Evolutionary conservation across 2,797 vertebrate genomes (phyloP).

Genomic region (Anas bahamensis): DNA sequence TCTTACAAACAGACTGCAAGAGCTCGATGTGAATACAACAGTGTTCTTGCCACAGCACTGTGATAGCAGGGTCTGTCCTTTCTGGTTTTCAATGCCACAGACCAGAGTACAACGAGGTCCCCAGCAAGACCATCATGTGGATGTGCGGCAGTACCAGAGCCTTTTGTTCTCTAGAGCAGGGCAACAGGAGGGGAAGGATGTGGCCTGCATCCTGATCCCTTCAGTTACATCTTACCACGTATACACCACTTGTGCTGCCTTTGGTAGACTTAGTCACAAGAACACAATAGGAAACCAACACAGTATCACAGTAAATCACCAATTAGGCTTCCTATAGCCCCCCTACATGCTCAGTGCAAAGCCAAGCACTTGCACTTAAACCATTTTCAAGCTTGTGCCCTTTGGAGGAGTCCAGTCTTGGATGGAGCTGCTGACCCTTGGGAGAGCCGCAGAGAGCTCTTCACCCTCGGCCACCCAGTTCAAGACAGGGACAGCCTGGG

Average conservation of each 20-base stretch:
- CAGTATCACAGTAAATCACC: background rate
- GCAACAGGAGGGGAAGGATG: background rate
- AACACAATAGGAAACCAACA: background rate
- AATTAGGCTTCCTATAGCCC: background rate
- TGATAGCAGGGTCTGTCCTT: background rate
- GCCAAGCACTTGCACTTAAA: background rate
- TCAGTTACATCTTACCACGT: background rate
- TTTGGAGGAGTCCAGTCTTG: background rate
- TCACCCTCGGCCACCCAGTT: background rate
- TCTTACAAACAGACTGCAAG: constrained; percentile 30
- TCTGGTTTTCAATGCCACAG: background rate
- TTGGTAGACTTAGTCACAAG: background rate
- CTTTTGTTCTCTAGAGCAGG: background rate
- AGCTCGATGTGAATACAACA: background rate
- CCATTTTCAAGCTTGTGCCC: background rate
- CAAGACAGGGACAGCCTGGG: background rate
- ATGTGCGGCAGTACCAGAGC: background rate
- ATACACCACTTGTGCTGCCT: too few relatives aligned
- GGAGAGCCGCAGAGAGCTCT: background rate
- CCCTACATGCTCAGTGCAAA: background rate
- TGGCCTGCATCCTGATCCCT: background rate
- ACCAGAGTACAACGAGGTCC: background rate
- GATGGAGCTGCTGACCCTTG: background rate
- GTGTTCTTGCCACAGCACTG: background rate
- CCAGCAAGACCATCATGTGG: background rate